A percentile compares a stretch with the other conserved stretches of the same genome.
phyloP scores from a whole-genome alignment of 2,797 vertebrate genomes.

The Gymnoscopelus microlampas region DNA sequence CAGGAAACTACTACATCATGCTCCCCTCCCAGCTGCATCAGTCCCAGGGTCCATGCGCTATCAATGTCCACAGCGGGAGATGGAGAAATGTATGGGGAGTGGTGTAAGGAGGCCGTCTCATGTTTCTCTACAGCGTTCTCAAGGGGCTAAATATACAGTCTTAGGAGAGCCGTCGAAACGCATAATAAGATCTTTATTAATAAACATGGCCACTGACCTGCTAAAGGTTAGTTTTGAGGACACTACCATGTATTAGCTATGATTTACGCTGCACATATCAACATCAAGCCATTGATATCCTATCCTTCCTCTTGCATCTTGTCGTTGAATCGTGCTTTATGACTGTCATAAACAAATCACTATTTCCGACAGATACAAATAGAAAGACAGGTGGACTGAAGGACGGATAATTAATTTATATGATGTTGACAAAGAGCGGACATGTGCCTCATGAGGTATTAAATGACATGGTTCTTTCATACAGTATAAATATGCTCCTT shows the following conservation, averaged over 20 bases:
- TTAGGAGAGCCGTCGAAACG: constrained; percentile 73
- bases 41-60: constrained; percentile 3
- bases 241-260: constrained; percentile 35
- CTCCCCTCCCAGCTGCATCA: constrained; percentile 38
- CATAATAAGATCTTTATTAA: constrained; percentile 74
- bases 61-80: neutral
- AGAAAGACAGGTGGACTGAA: constrained; percentile 69
- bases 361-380: constrained; percentile 48
- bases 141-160: constrained; percentile 76
- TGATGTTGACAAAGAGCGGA: constrained; percentile 46
- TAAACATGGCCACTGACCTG: constrained; percentile 68
- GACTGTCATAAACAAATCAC: constrained; percentile 26
- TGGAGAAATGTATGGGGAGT: constrained; percentile 60
- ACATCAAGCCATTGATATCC: constrained; percentile 28
- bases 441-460: no score
- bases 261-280: constrained; percentile 28
- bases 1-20: constrained; percentile 69
- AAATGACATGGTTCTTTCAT: no score
- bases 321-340: constrained; percentile 25
- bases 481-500: neutral
- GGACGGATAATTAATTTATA: constrained; percentile 49
- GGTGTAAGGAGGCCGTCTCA: constrained; percentile 56
- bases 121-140: constrained; percentile 75
- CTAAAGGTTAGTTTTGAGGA: constrained; percentile 47
- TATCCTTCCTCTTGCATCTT: constrained; percentile 22